Percentiles rank a stretch among this genome's conserved stretches.
These are phyloP conservation scores for Tenebrosternarchus preto DNA, from an alignment of 2,113 vertebrate species.

Conservation along the genomic window DNA sequence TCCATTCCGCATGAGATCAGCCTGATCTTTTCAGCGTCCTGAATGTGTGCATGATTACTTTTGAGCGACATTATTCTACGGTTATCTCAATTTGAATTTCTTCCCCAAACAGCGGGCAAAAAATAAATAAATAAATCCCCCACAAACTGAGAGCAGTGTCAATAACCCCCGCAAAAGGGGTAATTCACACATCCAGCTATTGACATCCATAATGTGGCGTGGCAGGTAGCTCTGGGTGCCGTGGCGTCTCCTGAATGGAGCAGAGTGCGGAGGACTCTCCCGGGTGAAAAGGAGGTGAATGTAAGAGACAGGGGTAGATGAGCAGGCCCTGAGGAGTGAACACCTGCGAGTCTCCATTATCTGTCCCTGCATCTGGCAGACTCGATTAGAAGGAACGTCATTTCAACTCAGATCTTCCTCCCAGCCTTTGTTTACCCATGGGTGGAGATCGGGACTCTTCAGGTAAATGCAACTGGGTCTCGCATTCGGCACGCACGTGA, in stretches of 20 bases:
- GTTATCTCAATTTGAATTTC: constrained; percentile 23
- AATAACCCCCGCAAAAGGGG: constrained; percentile 28
- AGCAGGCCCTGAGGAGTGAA: constrained; percentile 28
- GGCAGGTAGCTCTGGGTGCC: constrained; percentile 35
- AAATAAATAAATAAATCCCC: constrained; percentile 13
- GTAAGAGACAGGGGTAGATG: background rate
- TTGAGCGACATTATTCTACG: constrained; percentile 9
- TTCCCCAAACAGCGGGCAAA: constrained; percentile 16
- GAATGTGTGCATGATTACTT: constrained; percentile 45
- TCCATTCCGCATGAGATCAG: constrained; percentile 12
- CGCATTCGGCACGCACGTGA: background rate
- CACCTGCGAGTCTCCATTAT: constrained; percentile 48
- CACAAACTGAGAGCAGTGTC: constrained; percentile 35
- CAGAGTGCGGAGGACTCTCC: constrained; percentile 37
- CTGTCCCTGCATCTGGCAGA: constrained; percentile 31
- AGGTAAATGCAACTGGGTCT: background rate
- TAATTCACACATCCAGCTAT: constrained; percentile 40
- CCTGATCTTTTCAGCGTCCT: constrained; percentile 37
- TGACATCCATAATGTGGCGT: constrained; percentile 35
- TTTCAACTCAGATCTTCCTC: constrained; percentile 14
- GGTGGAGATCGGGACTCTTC: constrained; percentile 8
- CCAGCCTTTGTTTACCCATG: constrained; percentile 1
- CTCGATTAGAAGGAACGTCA: constrained; percentile 27
- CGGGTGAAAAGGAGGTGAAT: constrained; percentile 43
- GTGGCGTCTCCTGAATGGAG: constrained; percentile 21